Evolutionary conservation across 2,888 invertebrate species (phyloP).

Genomic region (Hydrotaea cyrtoneurina): DNA sequence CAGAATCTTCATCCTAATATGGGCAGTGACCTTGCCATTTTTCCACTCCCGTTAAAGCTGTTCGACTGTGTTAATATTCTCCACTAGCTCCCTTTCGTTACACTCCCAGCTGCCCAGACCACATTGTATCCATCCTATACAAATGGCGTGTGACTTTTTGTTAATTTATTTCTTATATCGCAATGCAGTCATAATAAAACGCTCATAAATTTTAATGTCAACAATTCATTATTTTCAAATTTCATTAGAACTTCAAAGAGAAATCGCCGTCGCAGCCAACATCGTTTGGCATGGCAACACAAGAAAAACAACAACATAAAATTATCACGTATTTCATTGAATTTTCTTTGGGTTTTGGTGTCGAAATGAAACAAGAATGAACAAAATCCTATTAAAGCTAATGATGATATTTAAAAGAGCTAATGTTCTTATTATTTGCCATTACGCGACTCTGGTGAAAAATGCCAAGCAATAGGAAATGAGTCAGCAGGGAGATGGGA

Average conservation of each 20-base stretch:
- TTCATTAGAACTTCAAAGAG: slow-evolving; percentile 31
- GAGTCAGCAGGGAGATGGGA: not conserved
- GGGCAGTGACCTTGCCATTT: too few species aligned
- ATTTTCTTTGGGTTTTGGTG: slow-evolving; percentile 29
- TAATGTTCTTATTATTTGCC: slow-evolving; percentile 38
- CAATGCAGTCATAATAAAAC: slow-evolving; percentile 14
- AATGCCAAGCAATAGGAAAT: not conserved
- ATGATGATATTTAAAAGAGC: slow-evolving; percentile 49
- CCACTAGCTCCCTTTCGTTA: too few species aligned
- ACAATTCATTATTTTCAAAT: slow-evolving; percentile 53
- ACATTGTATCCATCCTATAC: too few species aligned
- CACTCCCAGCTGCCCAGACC: too few species aligned
- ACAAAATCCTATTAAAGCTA: slow-evolving; percentile 23
- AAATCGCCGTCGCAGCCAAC: slow-evolving; percentile 9
- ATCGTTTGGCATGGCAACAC: slow-evolving; percentile 7
- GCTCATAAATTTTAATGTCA: slow-evolving; percentile 49
- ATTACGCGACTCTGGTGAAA: not conserved
- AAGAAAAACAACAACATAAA: slow-evolving; percentile 11
- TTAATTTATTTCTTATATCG: slow-evolving; percentile 11
- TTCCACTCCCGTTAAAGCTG: too few species aligned
- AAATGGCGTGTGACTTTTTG: not conserved
- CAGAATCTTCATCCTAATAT: too few species aligned
- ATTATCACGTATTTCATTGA: slow-evolving; percentile 62
- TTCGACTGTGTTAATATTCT: too few species aligned
- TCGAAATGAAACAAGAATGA: not conserved